These are phyloP conservation scores for Alviniconcha strummeri DNA, from an alignment of 2,888 invertebrate species.

Conservation along the genomic window DNA sequence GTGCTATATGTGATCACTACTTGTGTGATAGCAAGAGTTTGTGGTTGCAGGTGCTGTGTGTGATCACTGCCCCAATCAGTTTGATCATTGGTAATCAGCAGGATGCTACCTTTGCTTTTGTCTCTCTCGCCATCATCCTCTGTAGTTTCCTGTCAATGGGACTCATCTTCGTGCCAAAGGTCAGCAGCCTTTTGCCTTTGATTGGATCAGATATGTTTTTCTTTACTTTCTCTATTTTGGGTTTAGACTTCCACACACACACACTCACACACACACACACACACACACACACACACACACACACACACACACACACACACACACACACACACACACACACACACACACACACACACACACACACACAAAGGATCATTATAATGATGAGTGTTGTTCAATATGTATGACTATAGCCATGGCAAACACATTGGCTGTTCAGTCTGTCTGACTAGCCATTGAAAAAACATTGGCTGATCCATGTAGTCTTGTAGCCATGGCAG, in stretches of 20 bases:
- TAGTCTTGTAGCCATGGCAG: too few relatives aligned
- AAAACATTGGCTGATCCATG: too few relatives aligned
- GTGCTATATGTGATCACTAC: too few relatives aligned
- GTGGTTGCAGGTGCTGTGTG: conserved; percentile 82
- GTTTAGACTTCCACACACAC: too few relatives aligned
- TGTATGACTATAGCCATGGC: background rate
- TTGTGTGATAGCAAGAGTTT: too few relatives aligned
- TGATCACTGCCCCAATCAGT: conserved; percentile 98
- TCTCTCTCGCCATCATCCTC: conserved; percentile 95
- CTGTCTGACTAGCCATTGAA: background rate
- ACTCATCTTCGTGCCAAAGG: conserved; percentile 98
- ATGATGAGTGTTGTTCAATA: too few relatives aligned
- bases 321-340: too few relatives aligned
- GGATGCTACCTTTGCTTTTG: conserved; percentile 97
- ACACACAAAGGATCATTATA: background rate
- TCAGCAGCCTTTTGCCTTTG: conserved; percentile 40
- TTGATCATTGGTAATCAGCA: conserved; percentile 98
- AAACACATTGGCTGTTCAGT: background rate
- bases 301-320: background rate
- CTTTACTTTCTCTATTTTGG: background rate
- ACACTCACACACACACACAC: background rate
- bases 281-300: background rate
- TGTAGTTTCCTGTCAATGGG: conserved; percentile 99
- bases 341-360: too few relatives aligned
- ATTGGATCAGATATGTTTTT: background rate